Percentiles rank a stretch among this genome's conserved stretches.
Conservation (phyloP, 2,888 invertebrate genomes). For the Lasioglossum malachurum region DNA sequence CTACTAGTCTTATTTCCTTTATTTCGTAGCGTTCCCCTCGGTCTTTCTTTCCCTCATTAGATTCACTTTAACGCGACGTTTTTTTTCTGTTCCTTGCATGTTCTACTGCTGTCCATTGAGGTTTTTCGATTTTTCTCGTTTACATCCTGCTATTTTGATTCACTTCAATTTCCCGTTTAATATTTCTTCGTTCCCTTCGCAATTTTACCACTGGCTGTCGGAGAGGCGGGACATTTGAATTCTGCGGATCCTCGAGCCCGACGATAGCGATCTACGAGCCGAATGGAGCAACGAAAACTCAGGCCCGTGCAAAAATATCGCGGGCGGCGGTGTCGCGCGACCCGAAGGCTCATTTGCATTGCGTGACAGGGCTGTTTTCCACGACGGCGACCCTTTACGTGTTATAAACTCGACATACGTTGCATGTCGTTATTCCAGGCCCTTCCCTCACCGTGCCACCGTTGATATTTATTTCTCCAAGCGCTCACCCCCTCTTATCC, state of each 20-base stretch:
- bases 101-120: not conserved
- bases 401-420: conserved; percentile 70
- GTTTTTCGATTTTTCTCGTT: not conserved
- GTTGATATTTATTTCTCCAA: conserved; percentile 54
- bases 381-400: conserved; percentile 73
- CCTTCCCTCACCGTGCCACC: conserved; percentile 9
- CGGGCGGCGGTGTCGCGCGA: conserved; percentile 43
- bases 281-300: not conserved
- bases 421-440: conserved; percentile 69
- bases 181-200: not conserved
- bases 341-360: conserved; percentile 77
- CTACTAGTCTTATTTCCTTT: not conserved
- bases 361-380: conserved; percentile 78
- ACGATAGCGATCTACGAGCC: not conserved
- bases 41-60: not conserved
- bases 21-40: not conserved
- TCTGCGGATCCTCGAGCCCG: not conserved
- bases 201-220: not conserved
- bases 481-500: conserved; percentile 23
- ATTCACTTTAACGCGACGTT: not conserved
- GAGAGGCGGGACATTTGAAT: conserved; percentile 3
- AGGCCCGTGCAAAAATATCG: conserved; percentile 22
- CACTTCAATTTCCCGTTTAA: not conserved
- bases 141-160: not conserved
- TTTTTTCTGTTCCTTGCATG: too few species aligned